Evolutionary conservation across 2,888 invertebrate species (phyloP), one percentile per base, ranked within the genome.

Genomic region (Drosophila testacea): DNA sequence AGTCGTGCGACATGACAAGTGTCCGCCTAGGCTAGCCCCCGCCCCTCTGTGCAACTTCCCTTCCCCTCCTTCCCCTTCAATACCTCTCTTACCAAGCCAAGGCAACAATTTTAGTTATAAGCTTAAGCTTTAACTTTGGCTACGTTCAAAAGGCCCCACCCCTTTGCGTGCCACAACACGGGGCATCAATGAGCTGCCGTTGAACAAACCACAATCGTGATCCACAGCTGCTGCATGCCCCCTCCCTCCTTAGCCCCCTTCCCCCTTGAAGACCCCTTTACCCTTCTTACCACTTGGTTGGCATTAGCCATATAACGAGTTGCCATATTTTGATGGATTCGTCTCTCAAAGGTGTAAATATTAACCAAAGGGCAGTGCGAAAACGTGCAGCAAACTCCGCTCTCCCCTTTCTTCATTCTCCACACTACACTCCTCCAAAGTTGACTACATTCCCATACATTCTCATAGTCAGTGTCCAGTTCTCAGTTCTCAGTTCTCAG

Each of bases 271-370:
- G 7, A 6, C 32, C 11, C 6, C 27, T 16, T 11, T 34, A 10
- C 6, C 27, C 9, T 2, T 41, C 32, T 1, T 7, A 11, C 4
- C 10, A 4, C 22, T 11, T n/a, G 30, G 46, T 30, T 42, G 56
- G 56, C 67, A 69, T 65, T 79, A 73, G 81, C 77, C 70, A 65
- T 55, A 74, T 74, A 74, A 74, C 73, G 64, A 74, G 73, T 74
- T 74, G 82, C 81, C 80, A 85, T 88, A 77, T 87, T 79, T 80
- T 81, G 83, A 83, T 88, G 83, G 75, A 84, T 88, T 87, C 77
- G 79, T 79, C 81, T 81, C 73, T 77, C 68, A 71, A 71, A 82
- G 84, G 79, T 88, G 73, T 84, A 77, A 77, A 84, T 79, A 84
- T 83, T 82, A 83, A 77, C 75, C 80, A 79, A 76, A 77, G 84